Evolutionary conservation across 2,888 invertebrate genomes (phyloP), one percentile per base, ranked within the genome.

Genomic region (Glyphotaelius pellucidus): DNA sequence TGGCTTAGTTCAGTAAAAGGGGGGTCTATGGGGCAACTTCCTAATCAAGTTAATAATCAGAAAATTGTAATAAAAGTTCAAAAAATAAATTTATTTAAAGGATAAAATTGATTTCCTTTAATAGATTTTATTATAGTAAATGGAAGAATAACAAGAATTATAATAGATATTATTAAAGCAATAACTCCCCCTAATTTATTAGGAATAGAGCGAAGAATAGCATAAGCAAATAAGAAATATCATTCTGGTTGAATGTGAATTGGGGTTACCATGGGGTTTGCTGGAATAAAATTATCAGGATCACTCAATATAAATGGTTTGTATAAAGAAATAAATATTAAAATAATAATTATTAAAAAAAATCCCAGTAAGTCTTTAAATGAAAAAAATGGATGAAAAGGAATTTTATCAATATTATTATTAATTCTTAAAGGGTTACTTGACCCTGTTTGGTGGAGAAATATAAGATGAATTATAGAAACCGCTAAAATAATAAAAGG

Each of bases 151-250:
- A 97, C 95, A 95, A 98, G 95, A 95, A 98, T 97, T 94, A 97
- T 94, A 95, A 98, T 97, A 93, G 97, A 97, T 95, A 97, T 94
- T 0, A 97, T 93, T 95, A 98, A 94, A 0, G 97, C 97, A 94
- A 97, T 95, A 87, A 98, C 98, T 93, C 98, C 98, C 90, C 98
- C 97, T 95, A 98, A 94, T 96, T 98, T 98, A 95, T 97, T 98
- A 11, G 98, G 98, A 92, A 98, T 97, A 80, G 98, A 97, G 42
- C 98, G 98, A 94, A 98, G 94, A 96, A 98, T 47, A 2, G 47
- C 47, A 47, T 47, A 47, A 14, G 47, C 47, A 47, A 47, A 47
- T 3, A 47, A 2, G 15, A 47, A 47, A 4, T 47, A 47, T 15
- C 47, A 47, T 15, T 98, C 98, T 86, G 98, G 98, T 96, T 98